A percentile compares a stretch with the other conserved stretches of the same genome.
Evolutionary conservation across 2,113 vertebrate species (phyloP).

Genomic region (Saccopteryx leptura): DNA sequence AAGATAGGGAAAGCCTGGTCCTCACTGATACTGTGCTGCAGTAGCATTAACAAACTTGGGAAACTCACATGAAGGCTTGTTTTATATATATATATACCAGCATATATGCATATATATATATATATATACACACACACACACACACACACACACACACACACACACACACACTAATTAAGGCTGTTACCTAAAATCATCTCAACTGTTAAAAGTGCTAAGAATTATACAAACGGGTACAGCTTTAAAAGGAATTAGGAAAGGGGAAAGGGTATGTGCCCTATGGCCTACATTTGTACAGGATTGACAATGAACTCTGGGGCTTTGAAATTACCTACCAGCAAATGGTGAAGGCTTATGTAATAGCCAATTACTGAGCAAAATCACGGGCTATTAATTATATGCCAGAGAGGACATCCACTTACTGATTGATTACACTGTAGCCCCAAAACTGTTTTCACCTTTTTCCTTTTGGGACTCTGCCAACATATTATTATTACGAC

Average conservation of each 20-base stretch:
- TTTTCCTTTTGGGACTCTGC: slow-evolving; percentile 78
- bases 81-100: not conserved
- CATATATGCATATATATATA: no score
- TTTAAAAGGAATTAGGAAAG: slow-evolving; percentile 4
- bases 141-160: no score
- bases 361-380: slow-evolving; percentile 79
- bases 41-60: not conserved
- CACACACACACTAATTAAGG: not conserved
- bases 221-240: not conserved
- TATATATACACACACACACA: no score
- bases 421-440: slow-evolving; percentile 88
- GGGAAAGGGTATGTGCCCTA: not conserved
- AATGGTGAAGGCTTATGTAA: slow-evolving; percentile 78
- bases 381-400: slow-evolving; percentile 84
- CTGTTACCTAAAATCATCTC: not conserved
- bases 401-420: slow-evolving; percentile 64
- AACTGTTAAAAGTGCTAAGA: not conserved
- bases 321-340: slow-evolving; percentile 72
- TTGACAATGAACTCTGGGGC: slow-evolving; percentile 16
- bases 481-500: slow-evolving; percentile 82
- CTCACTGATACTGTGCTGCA: not conserved
- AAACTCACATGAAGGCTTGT: not conserved
- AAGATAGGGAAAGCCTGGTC: not conserved
- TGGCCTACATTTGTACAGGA: slow-evolving; percentile 44
- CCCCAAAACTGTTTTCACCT: slow-evolving; percentile 84